Conservation (phyloP, 2,888 invertebrate species). For the Ypsolopha sequella region DNA sequence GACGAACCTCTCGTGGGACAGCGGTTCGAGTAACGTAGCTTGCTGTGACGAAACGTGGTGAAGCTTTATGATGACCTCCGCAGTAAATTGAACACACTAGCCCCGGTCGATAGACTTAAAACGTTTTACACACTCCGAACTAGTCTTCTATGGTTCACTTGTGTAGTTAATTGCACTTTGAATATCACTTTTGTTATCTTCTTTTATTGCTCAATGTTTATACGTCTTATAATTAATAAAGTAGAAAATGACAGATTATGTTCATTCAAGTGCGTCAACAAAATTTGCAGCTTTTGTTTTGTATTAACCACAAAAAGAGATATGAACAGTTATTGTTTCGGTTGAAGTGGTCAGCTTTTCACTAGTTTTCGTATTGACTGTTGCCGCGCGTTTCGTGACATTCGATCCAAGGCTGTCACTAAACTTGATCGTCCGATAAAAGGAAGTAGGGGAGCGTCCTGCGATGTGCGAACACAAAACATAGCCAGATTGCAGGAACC, state of each 20-base stretch:
- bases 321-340: background rate
- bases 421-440: conserved; percentile 18
- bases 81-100: conserved; percentile 9
- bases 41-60: conserved; percentile 67
- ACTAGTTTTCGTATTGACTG: conserved; percentile 20
- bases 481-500: conserved; percentile 21
- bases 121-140: too few relatives aligned
- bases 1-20: conserved; percentile 46
- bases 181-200: too few relatives aligned
- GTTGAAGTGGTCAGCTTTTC: conserved; percentile 21
- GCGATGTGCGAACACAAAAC: conserved; percentile 20
- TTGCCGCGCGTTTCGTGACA: conserved; percentile 20
- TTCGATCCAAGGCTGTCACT: conserved; percentile 23
- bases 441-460: conserved; percentile 17
- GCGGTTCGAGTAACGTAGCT: conserved; percentile 58
- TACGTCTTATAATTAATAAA: too few relatives aligned
- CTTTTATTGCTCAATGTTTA: too few relatives aligned
- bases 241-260: too few relatives aligned
- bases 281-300: too few relatives aligned
- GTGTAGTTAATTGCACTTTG: background rate
- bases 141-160: too few relatives aligned
- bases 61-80: conserved; percentile 24
- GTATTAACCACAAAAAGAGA: too few relatives aligned
- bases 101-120: background rate
- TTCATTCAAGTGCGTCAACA: too few relatives aligned